These are phyloP conservation scores for Argynnis bischoffii DNA, from an alignment of 2,888 invertebrate species.

Conservation along the genomic window DNA sequence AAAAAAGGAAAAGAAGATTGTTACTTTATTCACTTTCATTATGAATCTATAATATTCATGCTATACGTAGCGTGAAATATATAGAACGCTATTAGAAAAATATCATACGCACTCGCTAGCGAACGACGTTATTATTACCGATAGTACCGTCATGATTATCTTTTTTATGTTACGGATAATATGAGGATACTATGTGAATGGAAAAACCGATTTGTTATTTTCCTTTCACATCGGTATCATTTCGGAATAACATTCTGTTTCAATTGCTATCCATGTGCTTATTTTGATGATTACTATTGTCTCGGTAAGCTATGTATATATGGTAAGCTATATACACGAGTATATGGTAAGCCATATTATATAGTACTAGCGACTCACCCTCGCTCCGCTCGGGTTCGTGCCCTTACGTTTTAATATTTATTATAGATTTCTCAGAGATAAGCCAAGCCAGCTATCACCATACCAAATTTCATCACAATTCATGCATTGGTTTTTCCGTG, in stretches of 20 bases:
- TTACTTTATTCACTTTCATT: too few relatives aligned
- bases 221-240: conserved; percentile 44
- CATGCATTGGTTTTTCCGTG: too few relatives aligned
- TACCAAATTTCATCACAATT: too few relatives aligned
- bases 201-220: conserved; percentile 54
- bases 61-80: neutral
- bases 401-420: too few relatives aligned
- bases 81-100: neutral
- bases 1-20: too few relatives aligned
- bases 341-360: too few relatives aligned
- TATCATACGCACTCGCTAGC: neutral
- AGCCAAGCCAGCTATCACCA: too few relatives aligned
- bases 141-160: conserved; percentile 30
- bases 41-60: neutral
- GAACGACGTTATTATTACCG: neutral
- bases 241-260: conserved; percentile 40
- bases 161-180: conserved; percentile 53
- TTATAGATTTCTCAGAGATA: too few relatives aligned
- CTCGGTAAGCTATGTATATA: neutral
- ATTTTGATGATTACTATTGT: neutral
- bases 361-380: too few relatives aligned
- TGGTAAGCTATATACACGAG: too few relatives aligned
- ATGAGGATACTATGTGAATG: conserved; percentile 55
- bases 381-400: too few relatives aligned
- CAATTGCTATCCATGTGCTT: conserved; percentile 19